Evolutionary conservation across 1,140 invertebrate species (phyloP).

Genomic region (Maniola jurtina): DNA sequence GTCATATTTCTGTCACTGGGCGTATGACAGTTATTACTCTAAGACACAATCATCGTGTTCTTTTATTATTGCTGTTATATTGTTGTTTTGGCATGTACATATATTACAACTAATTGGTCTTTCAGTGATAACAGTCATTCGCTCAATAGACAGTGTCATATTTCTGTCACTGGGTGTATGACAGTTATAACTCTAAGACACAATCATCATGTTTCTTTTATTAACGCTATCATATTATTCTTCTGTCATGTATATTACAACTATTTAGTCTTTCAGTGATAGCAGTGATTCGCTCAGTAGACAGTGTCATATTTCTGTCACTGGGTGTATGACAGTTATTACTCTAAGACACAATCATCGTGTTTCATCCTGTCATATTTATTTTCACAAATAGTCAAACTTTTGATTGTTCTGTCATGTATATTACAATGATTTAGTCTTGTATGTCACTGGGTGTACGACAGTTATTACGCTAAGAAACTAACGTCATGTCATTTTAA

Average conservation of each 20-base stretch:
- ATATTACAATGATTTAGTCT: constrained; percentile 25
- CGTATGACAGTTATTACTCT: constrained; percentile 20
- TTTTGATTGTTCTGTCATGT: constrained; percentile 2
- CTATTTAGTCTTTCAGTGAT: constrained; percentile 20
- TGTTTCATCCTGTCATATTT: background rate
- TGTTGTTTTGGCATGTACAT: constrained; percentile 5
- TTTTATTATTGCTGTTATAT: background rate
- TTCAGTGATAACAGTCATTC: background rate
- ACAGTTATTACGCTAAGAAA: constrained; percentile 10
- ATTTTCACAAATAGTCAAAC: too few species aligned
- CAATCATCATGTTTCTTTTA: background rate
- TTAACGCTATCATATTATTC: background rate
- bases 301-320: constrained; percentile 36
- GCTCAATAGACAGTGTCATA: constrained; percentile 43
- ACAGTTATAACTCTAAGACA: constrained; percentile 19
- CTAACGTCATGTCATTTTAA: too few species aligned
- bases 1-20: constrained; percentile 37
- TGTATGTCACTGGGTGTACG: constrained; percentile 38
- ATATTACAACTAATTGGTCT: constrained; percentile 32
- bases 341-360: background rate
- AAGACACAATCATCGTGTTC: background rate
- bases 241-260: constrained; percentile 27
- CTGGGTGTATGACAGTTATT: constrained; percentile 34
- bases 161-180: constrained; percentile 41
- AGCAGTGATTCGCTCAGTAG: constrained; percentile 30